Conservation (phyloP, 2,113 vertebrate species). For the Anolis sagrei region DNA sequence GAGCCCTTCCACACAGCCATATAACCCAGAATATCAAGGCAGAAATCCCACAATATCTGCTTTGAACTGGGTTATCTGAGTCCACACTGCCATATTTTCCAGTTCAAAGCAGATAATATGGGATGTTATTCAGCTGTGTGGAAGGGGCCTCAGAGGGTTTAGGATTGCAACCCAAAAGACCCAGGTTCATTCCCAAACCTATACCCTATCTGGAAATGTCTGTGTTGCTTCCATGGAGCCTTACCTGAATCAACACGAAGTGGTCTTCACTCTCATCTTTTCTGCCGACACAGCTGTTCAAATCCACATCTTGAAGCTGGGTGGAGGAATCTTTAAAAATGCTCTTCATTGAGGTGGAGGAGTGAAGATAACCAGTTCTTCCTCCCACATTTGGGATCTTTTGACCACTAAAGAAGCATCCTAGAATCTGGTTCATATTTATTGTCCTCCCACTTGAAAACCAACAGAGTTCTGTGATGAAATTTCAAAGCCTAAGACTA, state of each 20-base stretch:
- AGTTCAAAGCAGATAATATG: too few species aligned
- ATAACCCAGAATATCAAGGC: too few species aligned
- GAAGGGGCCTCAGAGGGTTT: too few species aligned
- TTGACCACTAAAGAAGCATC: background rate
- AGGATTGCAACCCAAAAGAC: background rate
- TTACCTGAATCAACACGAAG: slow-evolving; percentile 12
- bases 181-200: background rate
- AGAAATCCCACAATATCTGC: too few species aligned
- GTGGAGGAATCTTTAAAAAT: slow-evolving; percentile 16
- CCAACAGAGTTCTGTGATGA: background rate
- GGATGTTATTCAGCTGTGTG: too few species aligned
- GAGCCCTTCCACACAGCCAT: too few species aligned
- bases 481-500: background rate
- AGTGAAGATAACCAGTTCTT: background rate
- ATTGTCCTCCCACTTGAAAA: background rate
- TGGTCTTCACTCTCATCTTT: background rate
- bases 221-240: background rate
- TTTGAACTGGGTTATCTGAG: too few species aligned
- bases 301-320: slow-evolving; percentile 11
- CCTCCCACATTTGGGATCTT: slow-evolving; percentile 19
- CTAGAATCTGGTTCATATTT: background rate
- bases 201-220: background rate
- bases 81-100: too few species aligned
- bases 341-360: background rate
- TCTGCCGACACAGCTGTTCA: background rate